Base-by-base conservation (phyloP, 2,797 vertebrate genomes). In the Etheostoma perlongum region DNA sequence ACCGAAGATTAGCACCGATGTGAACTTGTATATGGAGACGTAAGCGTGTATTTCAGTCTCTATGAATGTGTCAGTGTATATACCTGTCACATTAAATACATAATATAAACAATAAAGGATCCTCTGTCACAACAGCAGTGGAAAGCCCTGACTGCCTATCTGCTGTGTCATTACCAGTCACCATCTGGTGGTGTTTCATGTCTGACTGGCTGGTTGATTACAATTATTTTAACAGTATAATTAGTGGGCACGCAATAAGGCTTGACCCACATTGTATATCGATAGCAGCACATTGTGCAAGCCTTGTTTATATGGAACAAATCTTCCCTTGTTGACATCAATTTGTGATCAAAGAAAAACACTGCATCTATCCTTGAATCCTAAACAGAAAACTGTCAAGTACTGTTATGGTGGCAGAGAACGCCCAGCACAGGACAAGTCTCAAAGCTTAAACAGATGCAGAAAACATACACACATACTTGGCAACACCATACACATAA, bases 301-400 rank as follows among this genome's bases (percentile, higher is more conserved):
- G 53, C 47, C 65, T 21, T 62, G 55, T 66, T 84, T 27, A 66
- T 0, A 66, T 57, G 14, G 15, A 44, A 30, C 40, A 71, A 40
- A 46, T 72, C 14, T 3, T 59, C n/a, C 23, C 59, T 72, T 55
- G 48, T 44, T 68, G 23, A 61, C 51, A 52, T 55, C n/a, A 30
- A 58, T 58, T 74, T 78, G 57, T 8, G 61, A 77, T 80, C 27
- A 25, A 14, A 33, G 2, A 40, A 15, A 73, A 55, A 42, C 53
- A 33, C 27, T 23, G 51, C 33, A 12, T 74, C 59, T 63, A 27
- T 63, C 27, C 16, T 36, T n/a, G 4, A 58, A 44, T 62, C 19
- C 13, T n/a, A 12, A 46, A 36, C 67, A 30, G 44, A 40, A 67
- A 61, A 30, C 47, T 19, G 12, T 59, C 48, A 8, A 53, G 40